Base-by-base conservation (phyloP, 92 coral and sea anemone genomes). In the Phenganax stokvisi region DNA sequence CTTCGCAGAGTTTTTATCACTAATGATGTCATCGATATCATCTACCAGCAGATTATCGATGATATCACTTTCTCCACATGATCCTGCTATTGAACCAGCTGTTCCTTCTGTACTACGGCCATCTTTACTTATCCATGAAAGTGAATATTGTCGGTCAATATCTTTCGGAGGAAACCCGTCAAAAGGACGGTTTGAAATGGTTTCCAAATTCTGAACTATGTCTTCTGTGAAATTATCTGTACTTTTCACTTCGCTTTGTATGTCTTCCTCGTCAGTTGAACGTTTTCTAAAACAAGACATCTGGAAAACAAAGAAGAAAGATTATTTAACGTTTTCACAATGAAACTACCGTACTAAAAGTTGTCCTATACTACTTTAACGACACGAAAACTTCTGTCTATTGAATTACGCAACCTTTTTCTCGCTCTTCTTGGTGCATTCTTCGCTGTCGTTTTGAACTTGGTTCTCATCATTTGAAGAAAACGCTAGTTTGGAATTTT, bases 41-140 rank as follows among this genome's bases (percentile, higher is more conserved):
- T 76, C 80, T 0, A 20, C 62, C 0, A 76, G 68, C 60, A 62
- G 30, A 56, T 30, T 37, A 76, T 56, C 55, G 66, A 76, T 30
- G 12, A 27, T 76, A 62, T 76, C 68, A 20, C 57, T 67, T 57
- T 15, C 47, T 30, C 61, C 79, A 74, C 10, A 28, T 13, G 68
- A 76, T 76, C 17, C 20, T 20, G 10, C 74, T 69, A 30, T 54
- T 29, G 80, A 76, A 2, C 80, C 80, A 27, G 59, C 67, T 3
- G 80, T 76, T 31, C 80, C 80, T 27, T 76, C 80, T 28, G 80
- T 76, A 76, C 80, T 76, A 56, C 30, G 57, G 0, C 53, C 68
- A 58, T 76, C 68, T 27, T 15, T 27, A 76, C 53, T 25, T 76
- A 76, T 28, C 55, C 64, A 60, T 57, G 51, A 28, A 3, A 76